Percentiles rank a stretch among this genome's conserved stretches.
phyloP scores from a whole-genome alignment of 1,140 invertebrate genomes.

The Ruditapes philippinarum region DNA sequence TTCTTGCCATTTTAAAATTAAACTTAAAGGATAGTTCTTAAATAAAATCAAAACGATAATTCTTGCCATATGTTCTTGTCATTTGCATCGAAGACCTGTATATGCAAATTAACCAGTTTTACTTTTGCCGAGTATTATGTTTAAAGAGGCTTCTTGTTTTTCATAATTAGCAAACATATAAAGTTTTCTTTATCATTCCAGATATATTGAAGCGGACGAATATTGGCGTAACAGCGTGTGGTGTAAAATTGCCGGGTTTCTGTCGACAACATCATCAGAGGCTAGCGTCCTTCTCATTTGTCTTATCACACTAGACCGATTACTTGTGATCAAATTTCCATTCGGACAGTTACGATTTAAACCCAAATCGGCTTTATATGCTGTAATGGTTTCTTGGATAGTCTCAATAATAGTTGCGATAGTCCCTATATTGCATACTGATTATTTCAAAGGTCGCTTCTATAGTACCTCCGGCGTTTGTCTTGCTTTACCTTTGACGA shows the following conservation, averaged over 20 bases:
- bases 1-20: too few species aligned
- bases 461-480: slow-evolving; percentile 68
- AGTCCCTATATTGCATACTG: slow-evolving; percentile 53
- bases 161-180: not conserved
- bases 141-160: not conserved
- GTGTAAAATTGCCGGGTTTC: slow-evolving; percentile 17
- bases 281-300: not conserved
- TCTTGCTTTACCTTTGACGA: slow-evolving; percentile 62
- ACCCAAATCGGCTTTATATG: not conserved
- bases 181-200: too few species aligned
- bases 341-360: slow-evolving; percentile 60
- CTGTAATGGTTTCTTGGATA: slow-evolving; percentile 44
- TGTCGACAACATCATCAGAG: slow-evolving; percentile 19
- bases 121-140: too few species aligned
- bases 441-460: slow-evolving; percentile 47
- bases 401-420: slow-evolving; percentile 50
- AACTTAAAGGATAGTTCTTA: too few species aligned
- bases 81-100: not conserved
- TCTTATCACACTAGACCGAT: slow-evolving; percentile 10
- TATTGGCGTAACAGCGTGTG: slow-evolving; percentile 18
- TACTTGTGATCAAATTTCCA: slow-evolving; percentile 63
- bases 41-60: too few species aligned
- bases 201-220: slow-evolving; percentile 18
- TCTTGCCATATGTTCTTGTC: too few species aligned
- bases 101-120: slow-evolving; percentile 28